A percentile compares a stretch with the other conserved stretches of the same genome.
These are phyloP conservation scores for Hoplodrina blanda DNA, from an alignment of 2,888 invertebrate genomes.

Conservation along the genomic window DNA sequence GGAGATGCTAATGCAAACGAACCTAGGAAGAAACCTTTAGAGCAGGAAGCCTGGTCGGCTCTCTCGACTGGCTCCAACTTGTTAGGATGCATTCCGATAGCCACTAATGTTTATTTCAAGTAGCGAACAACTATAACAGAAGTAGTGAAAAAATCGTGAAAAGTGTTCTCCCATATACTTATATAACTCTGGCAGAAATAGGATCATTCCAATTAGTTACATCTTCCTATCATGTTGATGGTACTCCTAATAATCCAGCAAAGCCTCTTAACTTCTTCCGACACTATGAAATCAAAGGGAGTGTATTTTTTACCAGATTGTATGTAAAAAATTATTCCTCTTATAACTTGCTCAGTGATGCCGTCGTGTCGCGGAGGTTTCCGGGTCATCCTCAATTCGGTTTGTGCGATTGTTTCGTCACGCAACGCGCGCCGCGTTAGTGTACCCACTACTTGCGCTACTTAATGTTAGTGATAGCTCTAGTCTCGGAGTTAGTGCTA, in stretches of 20 bases:
- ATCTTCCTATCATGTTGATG: not conserved
- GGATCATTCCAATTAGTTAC: not conserved
- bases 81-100: too few relatives aligned
- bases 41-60: too few relatives aligned
- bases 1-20: not conserved
- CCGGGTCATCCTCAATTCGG: slow-evolving; percentile 71
- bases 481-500: slow-evolving; percentile 16
- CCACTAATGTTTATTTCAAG: too few relatives aligned
- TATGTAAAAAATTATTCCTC: slow-evolving; percentile 1
- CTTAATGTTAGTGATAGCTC: slow-evolving; percentile 28
- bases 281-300: too few relatives aligned
- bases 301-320: not conserved
- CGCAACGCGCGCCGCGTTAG: slow-evolving; percentile 55
- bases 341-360: slow-evolving; percentile 45
- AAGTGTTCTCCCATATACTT: too few relatives aligned
- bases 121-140: too few relatives aligned
- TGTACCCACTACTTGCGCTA: slow-evolving; percentile 49
- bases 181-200: not conserved
- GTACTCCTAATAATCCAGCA: not conserved
- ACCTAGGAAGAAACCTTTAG: too few relatives aligned
- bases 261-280: too few relatives aligned
- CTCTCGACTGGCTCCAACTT: too few relatives aligned
- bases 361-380: slow-evolving; percentile 63
- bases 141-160: too few relatives aligned
- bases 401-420: slow-evolving; percentile 66